These are phyloP conservation scores for Pterois miles DNA, from an alignment of 2,797 vertebrate genomes.

Conservation along the genomic window DNA sequence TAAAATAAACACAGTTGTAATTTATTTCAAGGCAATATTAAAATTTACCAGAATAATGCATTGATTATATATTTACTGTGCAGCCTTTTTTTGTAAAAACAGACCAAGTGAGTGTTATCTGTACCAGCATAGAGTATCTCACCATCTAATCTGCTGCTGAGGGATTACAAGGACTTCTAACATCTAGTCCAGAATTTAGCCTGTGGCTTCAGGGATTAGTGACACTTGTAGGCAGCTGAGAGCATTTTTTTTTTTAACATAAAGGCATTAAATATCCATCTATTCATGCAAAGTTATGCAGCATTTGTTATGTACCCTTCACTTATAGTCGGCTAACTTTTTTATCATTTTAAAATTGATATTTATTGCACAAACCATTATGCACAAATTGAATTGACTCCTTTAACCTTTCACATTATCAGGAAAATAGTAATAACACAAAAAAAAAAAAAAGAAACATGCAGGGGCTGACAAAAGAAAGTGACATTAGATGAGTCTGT, in stretches of 20 bases:
- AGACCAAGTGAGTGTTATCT: neutral
- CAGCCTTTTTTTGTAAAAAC: neutral
- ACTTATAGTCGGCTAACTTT: neutral
- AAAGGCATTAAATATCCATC: neutral
- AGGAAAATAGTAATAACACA: neutral
- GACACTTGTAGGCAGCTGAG: neutral
- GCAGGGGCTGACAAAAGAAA: neutral
- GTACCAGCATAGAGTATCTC: neutral
- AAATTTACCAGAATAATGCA: neutral
- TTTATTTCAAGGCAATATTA: neutral
- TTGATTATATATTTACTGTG: neutral
- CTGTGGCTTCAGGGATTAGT: neutral
- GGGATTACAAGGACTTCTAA: neutral
- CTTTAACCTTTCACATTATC: neutral
- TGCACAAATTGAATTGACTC: neutral
- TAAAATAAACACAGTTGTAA: neutral
- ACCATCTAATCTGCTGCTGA: neutral
- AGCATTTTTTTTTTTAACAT: neutral
- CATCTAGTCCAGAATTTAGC: neutral
- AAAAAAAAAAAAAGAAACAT: neutral
- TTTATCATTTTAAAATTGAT: neutral
- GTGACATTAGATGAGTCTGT: slow-evolving; percentile 46
- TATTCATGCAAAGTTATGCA: neutral
- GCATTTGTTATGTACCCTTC: neutral
- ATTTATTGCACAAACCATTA: neutral